Evolutionary conservation across 2,888 invertebrate genomes (phyloP), one percentile per base, ranked within the genome.

Genomic region (Meghimatium bilineatum): DNA sequence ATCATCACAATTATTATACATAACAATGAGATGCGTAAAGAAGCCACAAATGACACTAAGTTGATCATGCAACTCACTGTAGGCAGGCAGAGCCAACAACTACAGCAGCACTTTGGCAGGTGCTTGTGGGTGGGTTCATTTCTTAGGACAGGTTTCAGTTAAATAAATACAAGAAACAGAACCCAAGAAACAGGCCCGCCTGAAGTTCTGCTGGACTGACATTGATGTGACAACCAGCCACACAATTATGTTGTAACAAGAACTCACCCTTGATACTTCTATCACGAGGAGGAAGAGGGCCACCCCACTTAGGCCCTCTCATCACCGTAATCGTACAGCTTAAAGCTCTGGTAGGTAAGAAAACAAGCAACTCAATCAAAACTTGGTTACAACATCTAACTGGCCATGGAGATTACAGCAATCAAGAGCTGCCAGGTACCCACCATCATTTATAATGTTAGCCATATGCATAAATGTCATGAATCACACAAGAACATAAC

Each of bases 271-370:
- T n/a, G 66, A 32, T 52, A 74, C 66, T 67, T 34, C 76, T 52
- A 75, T n/a, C 44, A 12, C 26, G 23, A 49, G 14, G n/a, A 74
- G 23, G 26, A 74, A 32, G 38, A 34, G 36, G 56, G 36, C 56
- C 80, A 12, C 17, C 38, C n/a, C 38, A 63, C 38, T 44, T 78
- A 78, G 52, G 78, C 83, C 56, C 82, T 38, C 63, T 81, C 81
- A 63, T 83, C 83, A 72, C 72, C 63, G 78, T 78, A 83, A 60
- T 83, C 83, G 36, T 83, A 83, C 78, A 83, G 83, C 78, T 83
- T 83, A 83, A 83, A 83, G 78, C 83, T 83, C 83, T 83, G 83
- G 72, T 44, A 75, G 67, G 67, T 63, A 32, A 75, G 49, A 75
- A 75, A 75, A 82, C 56, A 56, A 56, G 17, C 17, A 82, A 60